phyloP scores from a whole-genome alignment of 2,797 vertebrate genomes.

The Pogonophryne albipinna region DNA sequence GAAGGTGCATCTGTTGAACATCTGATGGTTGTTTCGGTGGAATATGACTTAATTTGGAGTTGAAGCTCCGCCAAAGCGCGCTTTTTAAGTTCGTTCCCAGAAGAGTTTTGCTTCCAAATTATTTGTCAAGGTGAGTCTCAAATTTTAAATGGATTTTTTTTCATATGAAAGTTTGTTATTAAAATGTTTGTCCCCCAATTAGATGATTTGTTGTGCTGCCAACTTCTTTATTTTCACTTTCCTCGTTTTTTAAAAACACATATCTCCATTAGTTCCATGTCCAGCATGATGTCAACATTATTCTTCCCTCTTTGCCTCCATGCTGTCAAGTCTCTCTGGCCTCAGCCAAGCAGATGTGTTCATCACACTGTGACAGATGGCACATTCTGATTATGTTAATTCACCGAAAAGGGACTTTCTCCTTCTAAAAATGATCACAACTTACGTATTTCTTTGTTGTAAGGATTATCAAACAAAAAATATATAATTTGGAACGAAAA shows the following conservation, averaged over 20 bases:
- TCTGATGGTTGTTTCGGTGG: conserved; percentile 49
- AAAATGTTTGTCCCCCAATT: too few species aligned
- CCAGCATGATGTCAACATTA: conserved; percentile 81
- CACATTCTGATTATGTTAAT: conserved; percentile 82
- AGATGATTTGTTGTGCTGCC: neutral
- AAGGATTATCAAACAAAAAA: neutral
- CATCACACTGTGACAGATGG: conserved; percentile 85
- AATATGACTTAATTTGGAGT: conserved; percentile 81
- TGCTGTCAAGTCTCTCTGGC: conserved; percentile 79
- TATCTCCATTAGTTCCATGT: conserved; percentile 36
- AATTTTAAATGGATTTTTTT: neutral
- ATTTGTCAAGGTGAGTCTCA: conserved; percentile 76
- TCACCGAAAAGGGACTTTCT: conserved; percentile 42
- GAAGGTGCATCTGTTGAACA: neutral
- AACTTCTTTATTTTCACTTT: neutral
- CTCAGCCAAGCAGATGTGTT: conserved; percentile 82
- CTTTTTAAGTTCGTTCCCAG: conserved; percentile 38
- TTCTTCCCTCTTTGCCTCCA: conserved; percentile 71
- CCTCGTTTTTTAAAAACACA: neutral
- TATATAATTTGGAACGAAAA: neutral
- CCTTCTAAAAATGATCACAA: conserved; percentile 48
- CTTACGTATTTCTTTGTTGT: conserved; percentile 13
- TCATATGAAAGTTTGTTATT: neutral
- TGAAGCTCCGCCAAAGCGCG: conserved; percentile 58
- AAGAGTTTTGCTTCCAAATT: conserved; percentile 52